phyloP scores from a whole-genome alignment of 1,140 invertebrate genomes.

The Bombus impatiens region DNA sequence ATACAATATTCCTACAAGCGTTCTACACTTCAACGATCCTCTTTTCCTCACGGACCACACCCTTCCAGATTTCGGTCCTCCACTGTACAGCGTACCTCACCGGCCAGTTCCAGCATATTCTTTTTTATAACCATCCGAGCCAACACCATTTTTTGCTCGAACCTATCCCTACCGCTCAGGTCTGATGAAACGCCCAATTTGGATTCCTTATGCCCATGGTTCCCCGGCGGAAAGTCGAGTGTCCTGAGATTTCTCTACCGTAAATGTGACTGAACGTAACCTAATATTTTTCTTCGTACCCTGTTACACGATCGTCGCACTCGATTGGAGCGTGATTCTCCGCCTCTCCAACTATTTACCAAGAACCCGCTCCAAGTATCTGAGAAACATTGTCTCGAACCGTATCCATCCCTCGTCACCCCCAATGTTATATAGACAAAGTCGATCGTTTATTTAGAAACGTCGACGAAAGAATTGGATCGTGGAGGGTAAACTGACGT shows the following conservation, averaged over 20 bases:
- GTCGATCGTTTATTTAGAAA: background rate
- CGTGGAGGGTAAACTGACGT: background rate
- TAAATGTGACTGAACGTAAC: background rate
- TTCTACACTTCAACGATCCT: background rate
- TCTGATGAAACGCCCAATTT: slow-evolving; percentile 35
- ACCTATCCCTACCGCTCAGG: background rate
- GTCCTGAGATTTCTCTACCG: background rate
- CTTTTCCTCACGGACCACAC: slow-evolving; percentile 6
- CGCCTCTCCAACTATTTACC: slow-evolving; percentile 21
- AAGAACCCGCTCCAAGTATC: background rate
- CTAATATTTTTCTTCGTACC: slow-evolving; percentile 32
- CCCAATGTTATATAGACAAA: background rate
- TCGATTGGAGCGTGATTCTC: slow-evolving; percentile 44
- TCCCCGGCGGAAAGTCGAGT: background rate
- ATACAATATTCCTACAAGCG: slow-evolving; percentile 30
- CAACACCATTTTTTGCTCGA: slow-evolving; percentile 56
- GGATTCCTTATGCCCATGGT: background rate
- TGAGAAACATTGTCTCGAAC: slow-evolving; percentile 15
- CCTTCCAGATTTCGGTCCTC: slow-evolving; percentile 35
- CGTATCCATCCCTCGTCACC: slow-evolving; percentile 1
- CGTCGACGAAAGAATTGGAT: background rate
- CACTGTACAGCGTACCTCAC: background rate
- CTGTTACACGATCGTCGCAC: slow-evolving; percentile 22
- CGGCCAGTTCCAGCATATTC: background rate
- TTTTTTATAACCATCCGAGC: slow-evolving; percentile 33